Percentiles rank a stretch among this genome's conserved stretches.
Evolutionary conservation across 2,113 vertebrate species (phyloP).

Genomic region (Gnathochromis pfefferi): DNA sequence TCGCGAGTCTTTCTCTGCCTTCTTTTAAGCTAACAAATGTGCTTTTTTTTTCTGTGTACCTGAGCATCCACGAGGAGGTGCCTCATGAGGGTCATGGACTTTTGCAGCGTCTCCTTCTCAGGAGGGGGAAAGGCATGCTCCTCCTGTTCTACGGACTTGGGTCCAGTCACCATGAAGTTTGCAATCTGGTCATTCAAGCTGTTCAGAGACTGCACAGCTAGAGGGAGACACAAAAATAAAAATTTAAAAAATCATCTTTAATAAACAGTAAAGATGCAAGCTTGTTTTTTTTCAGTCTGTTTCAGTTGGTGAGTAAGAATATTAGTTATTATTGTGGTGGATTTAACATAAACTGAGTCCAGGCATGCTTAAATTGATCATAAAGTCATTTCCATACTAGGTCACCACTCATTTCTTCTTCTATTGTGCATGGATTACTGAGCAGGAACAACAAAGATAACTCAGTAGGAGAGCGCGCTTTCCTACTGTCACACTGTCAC

Average conservation of each 20-base stretch:
- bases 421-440: background rate
- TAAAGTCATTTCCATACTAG: background rate
- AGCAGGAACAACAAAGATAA: constrained; percentile 19
- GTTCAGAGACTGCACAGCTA: constrained; percentile 86
- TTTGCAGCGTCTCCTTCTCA: constrained; percentile 81
- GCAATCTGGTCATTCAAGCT: constrained; percentile 91
- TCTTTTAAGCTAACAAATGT: background rate
- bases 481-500: constrained; percentile 41
- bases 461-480: background rate
- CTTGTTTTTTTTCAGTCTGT: background rate
- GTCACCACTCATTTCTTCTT: background rate
- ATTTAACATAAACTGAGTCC: background rate
- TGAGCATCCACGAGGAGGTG: constrained; percentile 88
- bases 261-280: background rate
- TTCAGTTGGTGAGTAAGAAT: background rate
- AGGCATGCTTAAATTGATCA: background rate
- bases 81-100: constrained; percentile 85
- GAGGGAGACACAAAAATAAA: background rate
- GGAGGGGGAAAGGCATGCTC: constrained; percentile 71
- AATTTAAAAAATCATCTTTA: background rate
- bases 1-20: background rate
- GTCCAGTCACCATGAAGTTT: constrained; percentile 81
- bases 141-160: constrained; percentile 76
- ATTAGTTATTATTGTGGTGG: background rate
- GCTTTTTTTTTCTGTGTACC: constrained; percentile 59